phyloP scores from a whole-genome alignment of 2,797 vertebrate species.

The Pangasius mekongensis region DNA sequence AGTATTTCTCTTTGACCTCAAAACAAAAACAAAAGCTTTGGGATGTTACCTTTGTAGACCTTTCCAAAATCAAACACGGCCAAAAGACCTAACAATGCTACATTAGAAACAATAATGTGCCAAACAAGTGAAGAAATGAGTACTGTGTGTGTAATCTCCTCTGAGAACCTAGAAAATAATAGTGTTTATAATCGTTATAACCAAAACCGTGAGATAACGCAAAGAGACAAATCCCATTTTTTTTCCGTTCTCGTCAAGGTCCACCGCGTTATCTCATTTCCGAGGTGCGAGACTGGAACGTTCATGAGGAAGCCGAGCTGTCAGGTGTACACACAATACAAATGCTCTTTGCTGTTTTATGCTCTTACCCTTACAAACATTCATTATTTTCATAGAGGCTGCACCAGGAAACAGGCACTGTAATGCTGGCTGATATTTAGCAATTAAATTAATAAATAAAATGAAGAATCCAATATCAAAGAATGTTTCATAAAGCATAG shows the following conservation, averaged over 20 bases:
- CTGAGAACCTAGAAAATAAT: not conserved
- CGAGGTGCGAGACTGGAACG: conserved; percentile 26
- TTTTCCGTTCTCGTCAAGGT: not conserved
- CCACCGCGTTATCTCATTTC: conserved; percentile 36
- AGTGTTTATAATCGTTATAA: conserved; percentile 27
- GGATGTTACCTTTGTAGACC: not conserved
- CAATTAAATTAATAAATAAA: not conserved
- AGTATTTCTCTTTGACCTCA: not conserved
- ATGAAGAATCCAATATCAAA: not conserved
- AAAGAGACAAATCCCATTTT: conserved; percentile 1
- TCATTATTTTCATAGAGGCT: conserved; percentile 17
- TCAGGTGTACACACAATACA: conserved; percentile 7
- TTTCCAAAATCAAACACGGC: not conserved
- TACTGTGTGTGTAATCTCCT: not conserved
- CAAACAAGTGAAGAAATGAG: conserved; percentile 1
- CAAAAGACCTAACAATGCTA: conserved; percentile 43
- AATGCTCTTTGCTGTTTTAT: conserved; percentile 7
- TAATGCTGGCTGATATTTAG: not conserved
- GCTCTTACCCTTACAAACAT: not conserved
- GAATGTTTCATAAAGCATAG: not conserved
- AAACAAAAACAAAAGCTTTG: not conserved
- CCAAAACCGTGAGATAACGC: conserved; percentile 20
- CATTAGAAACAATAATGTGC: conserved; percentile 70
- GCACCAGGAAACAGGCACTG: not conserved
- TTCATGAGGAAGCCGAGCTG: conserved; percentile 10